phyloP scores from a whole-genome alignment of 2,888 invertebrate species.

The Mythimna ferrago region DNA sequence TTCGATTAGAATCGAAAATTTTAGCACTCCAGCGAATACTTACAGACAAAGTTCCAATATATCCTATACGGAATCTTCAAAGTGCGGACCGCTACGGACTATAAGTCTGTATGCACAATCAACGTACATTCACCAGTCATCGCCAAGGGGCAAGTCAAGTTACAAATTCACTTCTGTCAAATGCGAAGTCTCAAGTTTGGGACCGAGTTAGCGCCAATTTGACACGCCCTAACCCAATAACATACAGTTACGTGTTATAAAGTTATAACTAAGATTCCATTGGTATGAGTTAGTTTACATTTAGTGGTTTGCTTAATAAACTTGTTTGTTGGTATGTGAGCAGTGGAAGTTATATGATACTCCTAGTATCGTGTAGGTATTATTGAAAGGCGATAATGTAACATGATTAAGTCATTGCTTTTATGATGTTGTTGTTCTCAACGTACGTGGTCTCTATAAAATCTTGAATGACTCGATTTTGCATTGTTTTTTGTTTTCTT shows the following conservation, averaged over 20 bases:
- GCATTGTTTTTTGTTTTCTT: no score
- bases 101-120: constrained; percentile 78
- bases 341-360: background rate
- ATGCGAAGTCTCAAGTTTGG: constrained; percentile 75
- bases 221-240: constrained; percentile 82
- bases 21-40: background rate
- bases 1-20: constrained; percentile 1
- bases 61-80: constrained; percentile 56
- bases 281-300: constrained; percentile 53
- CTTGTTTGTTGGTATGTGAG: constrained; percentile 23
- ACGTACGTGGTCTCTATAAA: no score
- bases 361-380: background rate
- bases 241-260: constrained; percentile 62
- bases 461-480: no score
- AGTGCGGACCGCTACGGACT: constrained; percentile 39
- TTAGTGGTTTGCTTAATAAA: constrained; percentile 54
- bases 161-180: constrained; percentile 78
- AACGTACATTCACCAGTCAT: constrained; percentile 81
- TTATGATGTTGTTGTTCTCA: no score
- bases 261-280: constrained; percentile 66
- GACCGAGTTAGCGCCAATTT: constrained; percentile 74
- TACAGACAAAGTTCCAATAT: constrained; percentile 14
- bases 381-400: constrained; percentile 10
- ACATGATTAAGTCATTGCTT: background rate
- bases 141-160: constrained; percentile 75